Base-by-base conservation (phyloP, 2,888 invertebrate genomes). In the Tenodera sinensis region DNA sequence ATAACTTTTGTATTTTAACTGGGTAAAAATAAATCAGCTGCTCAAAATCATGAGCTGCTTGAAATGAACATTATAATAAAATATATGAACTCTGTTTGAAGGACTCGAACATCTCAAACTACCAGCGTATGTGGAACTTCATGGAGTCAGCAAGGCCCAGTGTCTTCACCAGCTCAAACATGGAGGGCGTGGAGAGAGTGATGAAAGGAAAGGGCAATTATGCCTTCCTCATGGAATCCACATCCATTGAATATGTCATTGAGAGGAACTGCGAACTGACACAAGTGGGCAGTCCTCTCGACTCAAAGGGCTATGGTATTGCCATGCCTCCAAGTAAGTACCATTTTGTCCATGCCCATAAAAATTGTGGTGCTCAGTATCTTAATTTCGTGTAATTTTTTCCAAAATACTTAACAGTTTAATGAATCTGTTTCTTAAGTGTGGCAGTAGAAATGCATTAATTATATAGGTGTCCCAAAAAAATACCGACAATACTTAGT, bases 181-280 rank as follows among this genome's bases (percentile, higher is more conserved):
- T 96, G 28, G 98, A 98, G 92, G 99, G 99, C 0, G 98, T 99
- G 7, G 97, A 98, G 42, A 95, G 98, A 71, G 99, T 99, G 0
- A 95, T 96, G 90, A 96, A 97, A 92, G 97, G 96, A 27, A 97
- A 97, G 93, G 97, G 97, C 84, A 96, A 96, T 86, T 99, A 99
- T 93, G 99, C 99, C 1, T 99, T 98, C 93, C 95, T 99, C 47
- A 99, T 99, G 98, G 99, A 99, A 93, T 99, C 98, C 0, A 98
- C 99, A 0, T 97, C 98, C 34, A 98, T 99, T 91, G 99, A 99
- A 93, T 99, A 99, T 92, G 97, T 97, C 83, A 97, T 98, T 87
- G 97, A 98, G 93, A 94, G 98, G 91, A 96, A 98, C 92, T 99
- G 99, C 92, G 97, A 98, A 91, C 95, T 98, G 90, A 97, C 97